phyloP scores from a whole-genome alignment of 2,113 vertebrate genomes.

The Ptychochromis oligacanthus region DNA sequence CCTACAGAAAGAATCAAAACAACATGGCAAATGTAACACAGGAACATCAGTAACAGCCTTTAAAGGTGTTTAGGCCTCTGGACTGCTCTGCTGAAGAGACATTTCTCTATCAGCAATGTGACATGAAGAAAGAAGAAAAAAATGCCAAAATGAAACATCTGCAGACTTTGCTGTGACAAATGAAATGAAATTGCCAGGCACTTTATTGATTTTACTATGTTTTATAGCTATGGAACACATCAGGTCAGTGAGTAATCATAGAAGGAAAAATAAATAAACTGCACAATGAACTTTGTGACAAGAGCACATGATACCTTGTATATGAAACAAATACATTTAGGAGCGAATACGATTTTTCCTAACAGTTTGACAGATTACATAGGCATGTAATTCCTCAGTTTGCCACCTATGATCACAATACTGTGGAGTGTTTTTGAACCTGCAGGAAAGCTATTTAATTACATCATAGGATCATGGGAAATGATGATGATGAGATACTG shows the following conservation, averaged over 20 bases:
- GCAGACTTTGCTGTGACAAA: neutral
- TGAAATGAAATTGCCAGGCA: neutral
- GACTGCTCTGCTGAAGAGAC: neutral
- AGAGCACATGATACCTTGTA: neutral
- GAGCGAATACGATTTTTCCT: neutral
- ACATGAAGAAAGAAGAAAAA: neutral
- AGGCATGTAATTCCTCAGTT: neutral
- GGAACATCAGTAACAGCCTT: neutral
- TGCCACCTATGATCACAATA: neutral
- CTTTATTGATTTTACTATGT: neutral
- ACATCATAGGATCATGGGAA: slow-evolving; percentile 17
- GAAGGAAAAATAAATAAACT: neutral
- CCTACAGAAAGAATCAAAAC: neutral
- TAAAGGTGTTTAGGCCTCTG: neutral
- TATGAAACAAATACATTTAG: neutral
- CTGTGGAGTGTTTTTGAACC: neutral
- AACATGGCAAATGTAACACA: slow-evolving; percentile 5
- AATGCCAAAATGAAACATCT: slow-evolving; percentile 1
- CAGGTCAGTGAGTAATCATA: neutral
- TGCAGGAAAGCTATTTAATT: slow-evolving; percentile 7
- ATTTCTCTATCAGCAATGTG: slow-evolving; percentile 2
- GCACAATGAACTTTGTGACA: neutral
- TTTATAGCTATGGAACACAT: neutral
- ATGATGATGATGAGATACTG: slow-evolving; percentile 16
- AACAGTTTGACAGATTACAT: neutral